These are phyloP conservation scores for Schizopygopsis malacanthus DNA, from an alignment of 2,797 vertebrate genomes.

Conservation along the genomic window DNA sequence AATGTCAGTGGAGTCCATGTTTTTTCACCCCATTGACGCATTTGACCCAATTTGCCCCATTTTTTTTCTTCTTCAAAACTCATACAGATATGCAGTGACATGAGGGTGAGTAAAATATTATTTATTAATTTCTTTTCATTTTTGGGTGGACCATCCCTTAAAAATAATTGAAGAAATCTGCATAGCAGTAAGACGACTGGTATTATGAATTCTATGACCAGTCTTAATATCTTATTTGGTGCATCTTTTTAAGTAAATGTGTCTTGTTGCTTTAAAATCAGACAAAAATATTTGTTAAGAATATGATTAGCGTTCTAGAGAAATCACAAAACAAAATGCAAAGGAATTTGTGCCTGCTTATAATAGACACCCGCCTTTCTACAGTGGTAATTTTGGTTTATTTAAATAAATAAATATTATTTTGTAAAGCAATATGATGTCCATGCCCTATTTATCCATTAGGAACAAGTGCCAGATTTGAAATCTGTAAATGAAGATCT, in stretches of 20 bases:
- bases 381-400: neutral
- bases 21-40: neutral
- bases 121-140: accelerated
- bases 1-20: neutral
- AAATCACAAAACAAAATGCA: neutral
- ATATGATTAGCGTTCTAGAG: too few species aligned
- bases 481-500: neutral
- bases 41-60: neutral
- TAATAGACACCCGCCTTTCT: neutral
- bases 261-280: neutral
- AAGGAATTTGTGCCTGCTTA: neutral
- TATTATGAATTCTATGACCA: neutral
- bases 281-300: neutral
- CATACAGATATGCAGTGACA: neutral
- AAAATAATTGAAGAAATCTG: neutral
- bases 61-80: neutral
- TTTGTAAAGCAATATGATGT: neutral
- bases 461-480: neutral
- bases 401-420: neutral
- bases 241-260: neutral
- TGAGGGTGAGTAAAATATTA: neutral
- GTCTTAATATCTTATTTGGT: neutral
- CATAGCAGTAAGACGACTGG: neutral
- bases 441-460: neutral
- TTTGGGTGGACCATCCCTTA: neutral